Percentiles rank a stretch among this genome's conserved stretches.
phyloP scores from a whole-genome alignment of 2,797 vertebrate genomes.

The Varecia variegata region DNA sequence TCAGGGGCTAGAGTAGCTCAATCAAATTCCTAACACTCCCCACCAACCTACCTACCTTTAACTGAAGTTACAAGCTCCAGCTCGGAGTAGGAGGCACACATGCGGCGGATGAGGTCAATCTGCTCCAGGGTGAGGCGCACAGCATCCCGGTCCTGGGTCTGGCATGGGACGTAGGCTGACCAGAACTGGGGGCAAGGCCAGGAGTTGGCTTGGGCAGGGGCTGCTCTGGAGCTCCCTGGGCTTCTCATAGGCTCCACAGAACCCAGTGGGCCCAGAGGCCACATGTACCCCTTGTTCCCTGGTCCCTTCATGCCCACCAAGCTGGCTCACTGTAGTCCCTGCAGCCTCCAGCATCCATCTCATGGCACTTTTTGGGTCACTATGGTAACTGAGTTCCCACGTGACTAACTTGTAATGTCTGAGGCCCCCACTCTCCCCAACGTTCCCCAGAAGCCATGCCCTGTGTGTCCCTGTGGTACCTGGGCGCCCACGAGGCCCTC shows the following conservation, averaged over 20 bases:
- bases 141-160: constrained; percentile 92
- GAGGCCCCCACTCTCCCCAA: neutral
- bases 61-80: constrained; percentile 89
- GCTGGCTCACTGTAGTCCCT: neutral
- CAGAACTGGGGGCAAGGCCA: constrained; percentile 88
- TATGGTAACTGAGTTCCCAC: neutral
- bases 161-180: constrained; percentile 92
- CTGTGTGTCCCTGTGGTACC: constrained; percentile 82
- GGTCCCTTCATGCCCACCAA: neutral
- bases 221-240: neutral
- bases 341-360: neutral
- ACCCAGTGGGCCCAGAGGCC: neutral
- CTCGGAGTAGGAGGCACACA: constrained; percentile 90
- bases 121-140: constrained; percentile 95
- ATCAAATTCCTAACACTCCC: neutral
- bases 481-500: constrained; percentile 91
- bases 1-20: neutral
- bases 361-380: neutral
- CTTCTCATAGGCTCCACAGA: neutral
- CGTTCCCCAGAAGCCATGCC: neutral
- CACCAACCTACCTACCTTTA: constrained; percentile 80
- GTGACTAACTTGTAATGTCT: neutral
- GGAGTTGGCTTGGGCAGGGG: neutral
- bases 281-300: neutral
- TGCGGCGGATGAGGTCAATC: constrained; percentile 91